These are phyloP conservation scores for Pyrocoelia pectoralis DNA, from an alignment of 2,888 invertebrate genomes.

Conservation along the genomic window DNA sequence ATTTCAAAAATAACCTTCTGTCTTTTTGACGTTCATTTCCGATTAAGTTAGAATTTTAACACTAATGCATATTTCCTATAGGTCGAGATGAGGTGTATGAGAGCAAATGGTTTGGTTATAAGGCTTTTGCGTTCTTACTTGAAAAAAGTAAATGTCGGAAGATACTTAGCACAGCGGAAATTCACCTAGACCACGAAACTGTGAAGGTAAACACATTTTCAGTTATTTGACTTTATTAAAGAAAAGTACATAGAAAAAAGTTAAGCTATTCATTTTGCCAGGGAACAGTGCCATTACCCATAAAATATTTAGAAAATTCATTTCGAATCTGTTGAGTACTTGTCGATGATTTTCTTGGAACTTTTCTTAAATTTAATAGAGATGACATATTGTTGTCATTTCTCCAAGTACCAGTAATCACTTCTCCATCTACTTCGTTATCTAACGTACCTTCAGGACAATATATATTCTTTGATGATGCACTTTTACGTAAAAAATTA, in stretches of 20 bases:
- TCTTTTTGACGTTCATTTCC: too few relatives aligned
- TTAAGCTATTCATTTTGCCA: slow-evolving; percentile 6
- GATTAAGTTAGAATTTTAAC: too few relatives aligned
- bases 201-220: too few relatives aligned
- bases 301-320: background rate
- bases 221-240: background rate
- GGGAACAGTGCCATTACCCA: background rate
- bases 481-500: slow-evolving; percentile 35
- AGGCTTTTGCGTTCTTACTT: background rate
- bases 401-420: slow-evolving; percentile 17
- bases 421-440: slow-evolving; percentile 17
- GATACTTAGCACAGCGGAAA: background rate
- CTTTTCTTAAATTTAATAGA: slow-evolving; percentile 5
- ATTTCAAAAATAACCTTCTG: too few relatives aligned
- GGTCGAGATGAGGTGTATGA: background rate
- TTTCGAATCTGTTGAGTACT: slow-evolving; percentile 8
- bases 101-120: background rate
- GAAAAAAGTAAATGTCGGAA: background rate
- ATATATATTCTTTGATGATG: slow-evolving; percentile 31
- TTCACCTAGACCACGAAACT: too few relatives aligned
- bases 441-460: slow-evolving; percentile 19
- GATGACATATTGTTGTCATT: slow-evolving; percentile 5
- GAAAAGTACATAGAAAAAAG: background rate
- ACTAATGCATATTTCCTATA: too few relatives aligned
- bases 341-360: background rate